Conservation (phyloP, 2,888 invertebrate species). For the Vesta saturnalis region DNA sequence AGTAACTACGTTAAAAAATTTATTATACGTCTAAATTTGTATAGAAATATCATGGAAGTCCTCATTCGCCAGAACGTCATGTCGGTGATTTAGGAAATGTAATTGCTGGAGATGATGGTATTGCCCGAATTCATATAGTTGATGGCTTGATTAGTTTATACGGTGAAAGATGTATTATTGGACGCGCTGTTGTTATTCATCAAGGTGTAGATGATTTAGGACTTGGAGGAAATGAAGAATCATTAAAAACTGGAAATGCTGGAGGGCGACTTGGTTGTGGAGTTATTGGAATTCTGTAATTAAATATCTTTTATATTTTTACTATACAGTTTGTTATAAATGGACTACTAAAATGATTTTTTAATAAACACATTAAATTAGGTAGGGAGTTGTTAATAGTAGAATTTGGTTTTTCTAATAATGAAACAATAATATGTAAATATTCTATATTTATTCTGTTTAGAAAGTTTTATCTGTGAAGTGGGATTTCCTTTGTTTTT, state of each 20-base stretch:
- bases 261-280: constrained; percentile 85
- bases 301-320: no score
- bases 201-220: constrained; percentile 80
- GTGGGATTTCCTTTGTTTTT: no score
- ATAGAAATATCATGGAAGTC: constrained; percentile 82
- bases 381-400: no score
- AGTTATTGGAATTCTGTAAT: constrained; percentile 82
- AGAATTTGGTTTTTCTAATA: no score
- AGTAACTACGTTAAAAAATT: constrained; percentile 47
- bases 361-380: no score
- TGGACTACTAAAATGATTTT: no score
- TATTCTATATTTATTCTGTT: no score
- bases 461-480: no score
- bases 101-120: constrained; percentile 66
- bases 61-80: constrained; percentile 74
- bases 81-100: constrained; percentile 90
- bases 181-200: constrained; percentile 83
- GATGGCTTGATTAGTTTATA: constrained; percentile 73
- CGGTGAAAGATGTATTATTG: constrained; percentile 75
- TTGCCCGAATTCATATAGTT: constrained; percentile 69
- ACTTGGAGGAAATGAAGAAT: constrained; percentile 73
- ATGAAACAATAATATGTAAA: no score
- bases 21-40: constrained; percentile 31
- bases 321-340: no score
- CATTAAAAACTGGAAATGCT: constrained; percentile 84